Evolutionary conservation across 1,140 invertebrate species (phyloP).

Genomic region (Dreissena rostriformis): DNA sequence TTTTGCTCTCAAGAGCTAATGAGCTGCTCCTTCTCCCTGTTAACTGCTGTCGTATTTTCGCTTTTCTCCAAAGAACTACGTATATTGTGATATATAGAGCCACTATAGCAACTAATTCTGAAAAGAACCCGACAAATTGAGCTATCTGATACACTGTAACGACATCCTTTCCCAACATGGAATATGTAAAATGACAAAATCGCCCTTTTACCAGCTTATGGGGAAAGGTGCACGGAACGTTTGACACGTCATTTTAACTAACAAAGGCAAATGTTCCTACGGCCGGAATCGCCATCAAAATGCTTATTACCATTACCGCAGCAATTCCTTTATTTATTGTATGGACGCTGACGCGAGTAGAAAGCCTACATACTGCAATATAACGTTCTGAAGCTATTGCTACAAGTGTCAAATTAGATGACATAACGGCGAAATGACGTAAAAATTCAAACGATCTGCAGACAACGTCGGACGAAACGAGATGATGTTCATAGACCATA

Average conservation of each 20-base stretch:
- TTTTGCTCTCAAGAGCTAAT: too few relatives aligned
- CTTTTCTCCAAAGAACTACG: slow-evolving; percentile 65
- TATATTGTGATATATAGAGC: slow-evolving; percentile 71
- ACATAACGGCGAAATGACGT: slow-evolving; percentile 64
- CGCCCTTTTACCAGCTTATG: slow-evolving; percentile 32
- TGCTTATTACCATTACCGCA: slow-evolving; percentile 60
- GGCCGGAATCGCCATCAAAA: slow-evolving; percentile 63
- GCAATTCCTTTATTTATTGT: slow-evolving; percentile 66
- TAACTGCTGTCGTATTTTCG: slow-evolving; percentile 53
- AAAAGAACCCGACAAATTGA: slow-evolving; percentile 61
- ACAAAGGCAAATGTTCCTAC: slow-evolving; percentile 70
- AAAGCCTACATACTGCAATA: slow-evolving; percentile 64
- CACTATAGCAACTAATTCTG: slow-evolving; percentile 63
- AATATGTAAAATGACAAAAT: slow-evolving; percentile 72
- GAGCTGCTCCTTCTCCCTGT: slow-evolving; percentile 1
- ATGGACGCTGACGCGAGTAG: slow-evolving; percentile 56
- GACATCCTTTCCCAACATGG: slow-evolving; percentile 56
- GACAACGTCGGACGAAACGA: slow-evolving; percentile 62
- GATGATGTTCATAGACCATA: slow-evolving; percentile 69
- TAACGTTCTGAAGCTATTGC: slow-evolving; percentile 73
- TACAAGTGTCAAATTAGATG: slow-evolving; percentile 69
- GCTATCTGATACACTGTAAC: slow-evolving; percentile 64
- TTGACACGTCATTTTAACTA: slow-evolving; percentile 42
- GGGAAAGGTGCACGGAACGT: slow-evolving; percentile 61
- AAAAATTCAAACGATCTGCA: slow-evolving; percentile 69